Conservation (phyloP, 2,888 invertebrate genomes). For the Platycheirus albimanus region DNA sequence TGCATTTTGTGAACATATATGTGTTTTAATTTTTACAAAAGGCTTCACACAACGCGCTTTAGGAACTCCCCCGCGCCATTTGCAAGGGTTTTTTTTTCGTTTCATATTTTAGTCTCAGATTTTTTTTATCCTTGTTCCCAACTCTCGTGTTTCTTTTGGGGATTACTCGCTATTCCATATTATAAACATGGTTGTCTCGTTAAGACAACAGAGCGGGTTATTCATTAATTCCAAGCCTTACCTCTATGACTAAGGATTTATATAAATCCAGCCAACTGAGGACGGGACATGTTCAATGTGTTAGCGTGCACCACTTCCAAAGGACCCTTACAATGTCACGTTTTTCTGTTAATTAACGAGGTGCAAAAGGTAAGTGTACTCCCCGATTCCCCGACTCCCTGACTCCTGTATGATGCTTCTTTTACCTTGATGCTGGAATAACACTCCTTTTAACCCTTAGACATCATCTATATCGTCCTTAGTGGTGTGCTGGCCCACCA, state of each 20-base stretch:
- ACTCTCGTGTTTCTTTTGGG: slow-evolving; percentile 52
- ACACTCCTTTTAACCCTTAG: slow-evolving; percentile 51
- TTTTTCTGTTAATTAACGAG: slow-evolving; percentile 74
- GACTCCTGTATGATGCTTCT: too few species aligned
- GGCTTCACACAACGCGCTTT: slow-evolving; percentile 51
- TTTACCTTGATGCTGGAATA: background rate
- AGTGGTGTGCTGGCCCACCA: background rate
- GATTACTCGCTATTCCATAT: slow-evolving; percentile 33
- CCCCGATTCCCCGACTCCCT: too few species aligned
- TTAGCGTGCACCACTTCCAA: slow-evolving; percentile 42
- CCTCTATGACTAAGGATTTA: slow-evolving; percentile 27
- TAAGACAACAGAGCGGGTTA: slow-evolving; percentile 65
- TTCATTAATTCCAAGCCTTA: slow-evolving; percentile 69
- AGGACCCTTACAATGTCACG: slow-evolving; percentile 68
- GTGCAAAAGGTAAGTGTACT: slow-evolving; percentile 73
- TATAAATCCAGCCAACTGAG: slow-evolving; percentile 65
- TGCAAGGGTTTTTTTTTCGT: slow-evolving; percentile 51
- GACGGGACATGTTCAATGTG: slow-evolving; percentile 72
- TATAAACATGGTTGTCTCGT: slow-evolving; percentile 60
- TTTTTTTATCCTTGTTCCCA: slow-evolving; percentile 13
- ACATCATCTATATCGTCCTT: slow-evolving; percentile 16
- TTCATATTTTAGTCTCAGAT: too few species aligned
- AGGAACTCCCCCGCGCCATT: slow-evolving; percentile 58
- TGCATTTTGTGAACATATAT: slow-evolving; percentile 37
- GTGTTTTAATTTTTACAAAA: too few species aligned